phyloP scores from a whole-genome alignment of 2,797 vertebrate genomes.

The Orientallactaga sibirica region DNA sequence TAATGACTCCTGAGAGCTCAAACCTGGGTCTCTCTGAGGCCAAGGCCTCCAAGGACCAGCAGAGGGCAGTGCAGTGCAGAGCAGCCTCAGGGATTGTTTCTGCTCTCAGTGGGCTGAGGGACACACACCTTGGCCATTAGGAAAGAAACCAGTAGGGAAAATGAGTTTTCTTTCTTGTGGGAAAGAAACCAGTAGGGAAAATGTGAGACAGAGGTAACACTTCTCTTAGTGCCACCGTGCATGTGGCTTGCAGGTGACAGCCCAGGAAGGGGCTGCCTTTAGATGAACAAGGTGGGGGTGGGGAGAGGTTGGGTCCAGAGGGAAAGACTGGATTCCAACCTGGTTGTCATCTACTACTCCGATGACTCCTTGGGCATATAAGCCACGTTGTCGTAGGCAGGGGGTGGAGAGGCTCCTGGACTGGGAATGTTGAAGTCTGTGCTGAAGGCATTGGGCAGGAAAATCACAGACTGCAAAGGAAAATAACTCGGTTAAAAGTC shows the following conservation, averaged over 20 bases:
- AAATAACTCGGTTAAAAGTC: background rate
- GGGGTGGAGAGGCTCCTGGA: constrained; percentile 70
- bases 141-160: background rate
- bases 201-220: background rate
- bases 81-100: too few species aligned
- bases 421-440: constrained; percentile 73
- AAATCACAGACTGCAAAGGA: constrained; percentile 73
- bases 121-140: background rate
- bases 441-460: constrained; percentile 74
- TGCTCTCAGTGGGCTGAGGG: background rate
- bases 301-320: background rate
- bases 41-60: background rate
- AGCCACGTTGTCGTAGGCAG: constrained; percentile 80
- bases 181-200: background rate
- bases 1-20: background rate
- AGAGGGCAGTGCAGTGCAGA: background rate
- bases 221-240: background rate
- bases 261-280: background rate
- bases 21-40: background rate
- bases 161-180: background rate
- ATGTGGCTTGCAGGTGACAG: too few species aligned
- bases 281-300: background rate
- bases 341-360: background rate
- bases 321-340: background rate
- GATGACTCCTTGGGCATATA: constrained; percentile 74